phyloP scores from a whole-genome alignment of 2,888 invertebrate species.

The Brachyopa scutellaris region DNA sequence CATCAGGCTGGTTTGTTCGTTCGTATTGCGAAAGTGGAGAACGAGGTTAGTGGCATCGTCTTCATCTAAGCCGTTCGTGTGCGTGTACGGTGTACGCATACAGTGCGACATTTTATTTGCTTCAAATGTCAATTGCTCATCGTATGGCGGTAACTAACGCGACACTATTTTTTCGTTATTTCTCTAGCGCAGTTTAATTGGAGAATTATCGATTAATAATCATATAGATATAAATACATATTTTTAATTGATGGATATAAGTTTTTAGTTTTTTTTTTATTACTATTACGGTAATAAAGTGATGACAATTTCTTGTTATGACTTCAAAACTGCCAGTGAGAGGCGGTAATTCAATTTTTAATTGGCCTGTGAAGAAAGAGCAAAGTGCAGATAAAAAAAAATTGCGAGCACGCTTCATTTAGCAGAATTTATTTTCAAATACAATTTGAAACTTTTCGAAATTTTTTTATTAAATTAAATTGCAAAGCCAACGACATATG shows the following conservation, averaged over 20 bases:
- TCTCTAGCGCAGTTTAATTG: constrained; percentile 6
- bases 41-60: constrained; percentile 52
- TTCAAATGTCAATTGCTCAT: background rate
- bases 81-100: no score
- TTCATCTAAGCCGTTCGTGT: no score
- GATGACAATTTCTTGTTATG: constrained; percentile 14
- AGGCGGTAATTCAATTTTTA: constrained; percentile 17
- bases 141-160: no score
- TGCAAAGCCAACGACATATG: constrained; percentile 4
- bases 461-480: constrained; percentile 18
- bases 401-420: background rate
- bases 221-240: no score
- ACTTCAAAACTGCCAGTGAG: constrained; percentile 12
- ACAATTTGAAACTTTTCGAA: background rate
- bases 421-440: no score
- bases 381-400: constrained; percentile 2
- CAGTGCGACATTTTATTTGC: background rate
- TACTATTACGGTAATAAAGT: constrained; percentile 23
- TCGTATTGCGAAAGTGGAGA: constrained; percentile 58
- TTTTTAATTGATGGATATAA: constrained; percentile 50
- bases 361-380: constrained; percentile 17
- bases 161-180: constrained; percentile 1
- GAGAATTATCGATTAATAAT: constrained; percentile 50
- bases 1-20: constrained; percentile 15
- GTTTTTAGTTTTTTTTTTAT: constrained; percentile 22